Conservation (phyloP, 1,140 invertebrate species). For the Bombus pyrosoma region DNA sequence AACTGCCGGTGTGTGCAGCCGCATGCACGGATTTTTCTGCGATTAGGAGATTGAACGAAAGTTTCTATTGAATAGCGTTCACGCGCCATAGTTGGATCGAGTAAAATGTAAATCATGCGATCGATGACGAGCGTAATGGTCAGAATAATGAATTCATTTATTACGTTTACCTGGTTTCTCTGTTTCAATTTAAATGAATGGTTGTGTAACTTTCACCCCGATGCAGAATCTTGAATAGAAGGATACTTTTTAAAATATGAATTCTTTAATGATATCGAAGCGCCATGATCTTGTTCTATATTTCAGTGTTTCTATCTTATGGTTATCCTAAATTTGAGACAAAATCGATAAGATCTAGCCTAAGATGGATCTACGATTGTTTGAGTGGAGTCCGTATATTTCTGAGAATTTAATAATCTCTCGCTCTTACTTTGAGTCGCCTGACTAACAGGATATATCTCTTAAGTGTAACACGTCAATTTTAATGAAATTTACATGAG, state of each 20-base stretch:
- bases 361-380: not conserved
- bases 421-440: not conserved
- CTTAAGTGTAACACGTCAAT: not conserved
- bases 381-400: no score
- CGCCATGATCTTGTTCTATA: no score
- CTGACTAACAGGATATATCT: no score
- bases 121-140: not conserved
- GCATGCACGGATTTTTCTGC: not conserved
- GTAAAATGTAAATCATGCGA: not conserved
- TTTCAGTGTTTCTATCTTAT: not conserved
- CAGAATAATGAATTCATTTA: not conserved
- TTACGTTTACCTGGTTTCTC: slow-evolving; percentile 5
- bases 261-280: not conserved
- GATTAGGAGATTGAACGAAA: not conserved
- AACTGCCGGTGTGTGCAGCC: no score
- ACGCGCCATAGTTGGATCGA: no score
- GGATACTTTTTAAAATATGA: slow-evolving; percentile 40
- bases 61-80: not conserved
- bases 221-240: not conserved
- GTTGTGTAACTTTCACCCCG: slow-evolving; percentile 37
- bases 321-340: not conserved
- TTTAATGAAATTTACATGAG: not conserved
- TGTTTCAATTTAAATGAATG: not conserved
- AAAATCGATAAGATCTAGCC: no score
- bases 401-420: not conserved